Evolutionary conservation across 1,140 invertebrate genomes (phyloP).

Genomic region (Orchestia grillus): DNA sequence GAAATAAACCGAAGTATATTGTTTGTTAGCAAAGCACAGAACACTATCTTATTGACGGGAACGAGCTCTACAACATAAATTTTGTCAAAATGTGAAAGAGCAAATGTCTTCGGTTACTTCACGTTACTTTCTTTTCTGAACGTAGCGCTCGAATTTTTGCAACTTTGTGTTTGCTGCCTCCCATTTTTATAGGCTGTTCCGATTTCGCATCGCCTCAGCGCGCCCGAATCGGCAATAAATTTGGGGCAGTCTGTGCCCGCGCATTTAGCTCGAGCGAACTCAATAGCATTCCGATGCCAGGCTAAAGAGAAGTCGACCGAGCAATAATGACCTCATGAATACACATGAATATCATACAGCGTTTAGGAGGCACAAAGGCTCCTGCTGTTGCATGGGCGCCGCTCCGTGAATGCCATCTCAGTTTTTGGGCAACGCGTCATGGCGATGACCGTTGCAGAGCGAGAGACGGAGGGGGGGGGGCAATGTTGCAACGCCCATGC

Average conservation of each 20-base stretch:
- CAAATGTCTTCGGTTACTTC: not conserved
- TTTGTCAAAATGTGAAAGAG: not conserved
- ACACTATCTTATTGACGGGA: not conserved
- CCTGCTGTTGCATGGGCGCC: not conserved
- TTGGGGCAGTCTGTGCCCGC: not conserved
- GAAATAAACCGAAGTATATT: not conserved
- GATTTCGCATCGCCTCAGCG: not conserved
- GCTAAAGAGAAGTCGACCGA: not conserved
- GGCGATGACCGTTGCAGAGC: not conserved
- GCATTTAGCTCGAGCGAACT: not conserved
- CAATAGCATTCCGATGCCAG: slow-evolving; percentile 37
- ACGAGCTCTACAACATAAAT: not conserved
- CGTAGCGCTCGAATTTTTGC: not conserved
- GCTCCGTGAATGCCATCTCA: not conserved
- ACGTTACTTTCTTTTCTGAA: not conserved
- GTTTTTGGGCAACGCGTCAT: not conserved
- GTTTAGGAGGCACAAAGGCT: not conserved
- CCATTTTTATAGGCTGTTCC: not conserved
- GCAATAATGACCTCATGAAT: slow-evolving; percentile 48
- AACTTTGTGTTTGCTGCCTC: not conserved
- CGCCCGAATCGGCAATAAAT: not conserved
- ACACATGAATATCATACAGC: slow-evolving; percentile 26
- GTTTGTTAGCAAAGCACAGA: not conserved
- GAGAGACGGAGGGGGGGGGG: too few relatives aligned
- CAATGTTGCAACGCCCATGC: not conserved